Evolutionary conservation across 2,888 invertebrate species (phyloP), one percentile per base, ranked within the genome.

Genomic region (Dromius quadrimaculatus): DNA sequence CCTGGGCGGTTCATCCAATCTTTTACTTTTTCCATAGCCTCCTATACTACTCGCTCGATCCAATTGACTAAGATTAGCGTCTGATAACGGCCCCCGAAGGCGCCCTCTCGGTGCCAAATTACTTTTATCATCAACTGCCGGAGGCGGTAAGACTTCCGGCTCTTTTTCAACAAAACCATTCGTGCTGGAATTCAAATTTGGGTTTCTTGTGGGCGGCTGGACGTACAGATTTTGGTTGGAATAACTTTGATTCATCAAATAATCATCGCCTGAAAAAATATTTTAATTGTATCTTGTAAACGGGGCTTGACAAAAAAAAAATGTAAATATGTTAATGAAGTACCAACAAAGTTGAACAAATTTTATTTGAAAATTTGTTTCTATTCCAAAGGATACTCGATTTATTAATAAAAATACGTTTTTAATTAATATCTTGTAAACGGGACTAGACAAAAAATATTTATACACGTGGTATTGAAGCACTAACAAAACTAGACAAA

Each of bases 201-300:
- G 78, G 73, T 82, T 86, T 72, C 91, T 84, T 2, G 94, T 94
- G 0, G 95, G 95, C 1, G 94, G 95, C 77, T 95, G 95, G 41
- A 95, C 95, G 81, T 96, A 95, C 63, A 95, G 83, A 82, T 95
- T 95, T 83, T 95, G 95, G 64, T 94, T 93, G 64, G 94, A 92
- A 82, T 95, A 95, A 76, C 87, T 86, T 80, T 85, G 82, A 13
- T 80, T 79, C 72, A 81, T 85, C 73, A 82, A 77, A 75, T 82
- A 83, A 74, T 83, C 83, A 71, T 83, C 83, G 2, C 80, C 79
- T 78, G 64, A 45, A 71, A 71, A 50, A 17, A n/a, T n/a, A n/a
- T n/a, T n/a, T n/a, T n/a, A n/a, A n/a, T n/a, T n/a, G 4, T n/a
- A 9, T 34, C n/a, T n/a, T n/a, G n/a, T n/a, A n/a, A n/a, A n/a